Percentiles rank a stretch among this genome's conserved stretches.
Conservation (phyloP, 1,140 invertebrate genomes). For the Drosophila melanica region DNA sequence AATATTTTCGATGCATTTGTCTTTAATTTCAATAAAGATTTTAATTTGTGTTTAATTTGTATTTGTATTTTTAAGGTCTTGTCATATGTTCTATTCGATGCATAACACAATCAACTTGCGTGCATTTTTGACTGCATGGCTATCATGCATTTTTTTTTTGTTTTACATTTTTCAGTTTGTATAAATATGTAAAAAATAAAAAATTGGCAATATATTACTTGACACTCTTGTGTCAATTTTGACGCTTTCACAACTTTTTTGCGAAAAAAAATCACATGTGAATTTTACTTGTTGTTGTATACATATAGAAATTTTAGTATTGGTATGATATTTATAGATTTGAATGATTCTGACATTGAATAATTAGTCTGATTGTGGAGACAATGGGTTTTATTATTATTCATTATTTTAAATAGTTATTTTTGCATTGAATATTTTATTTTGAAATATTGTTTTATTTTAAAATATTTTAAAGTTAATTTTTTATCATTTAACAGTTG, state of each 20-base stretch:
- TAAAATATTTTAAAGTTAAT: no score
- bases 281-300: slow-evolving; percentile 26
- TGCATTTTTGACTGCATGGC: background rate
- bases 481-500: no score
- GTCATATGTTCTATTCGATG: slow-evolving; percentile 1
- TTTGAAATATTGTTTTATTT: no score
- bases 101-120: background rate
- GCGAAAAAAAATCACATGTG: slow-evolving; percentile 7
- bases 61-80: background rate
- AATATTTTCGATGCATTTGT: slow-evolving; percentile 1
- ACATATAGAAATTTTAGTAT: slow-evolving; percentile 38
- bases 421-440: no score
- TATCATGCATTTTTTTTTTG: background rate
- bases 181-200: slow-evolving; percentile 24
- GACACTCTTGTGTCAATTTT: slow-evolving; percentile 27
- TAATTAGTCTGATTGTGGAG: no score
- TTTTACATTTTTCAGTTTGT: background rate
- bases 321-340: no score
- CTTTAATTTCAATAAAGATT: slow-evolving; percentile 7
- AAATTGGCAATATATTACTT: slow-evolving; percentile 26
- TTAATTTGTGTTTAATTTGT: background rate
- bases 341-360: no score
- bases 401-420: no score
- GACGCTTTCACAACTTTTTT: slow-evolving; percentile 11
- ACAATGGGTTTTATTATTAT: no score